Base-by-base conservation (phyloP, 23 tunicate genomes). In the Ciona savignyi region DNA sequence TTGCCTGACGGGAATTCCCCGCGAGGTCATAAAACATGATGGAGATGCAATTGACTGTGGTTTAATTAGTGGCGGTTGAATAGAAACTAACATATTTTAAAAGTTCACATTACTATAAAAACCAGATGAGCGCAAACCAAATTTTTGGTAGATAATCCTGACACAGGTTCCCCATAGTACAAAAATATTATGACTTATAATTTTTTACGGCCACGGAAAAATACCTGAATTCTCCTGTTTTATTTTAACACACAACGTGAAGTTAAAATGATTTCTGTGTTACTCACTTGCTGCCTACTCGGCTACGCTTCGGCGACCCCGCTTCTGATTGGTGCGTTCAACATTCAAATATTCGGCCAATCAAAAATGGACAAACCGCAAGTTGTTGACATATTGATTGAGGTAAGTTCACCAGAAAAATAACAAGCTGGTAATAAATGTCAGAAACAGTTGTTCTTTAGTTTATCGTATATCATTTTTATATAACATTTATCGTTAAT, bases 261-360 rank as follows among this genome's bases (percentile, higher is more conserved):
- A n/a, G n/a, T n/a, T n/a, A n/a, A n/a, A n/a, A 42, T 42, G 56
- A 42, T 6, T 9, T 42, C 56, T 42, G 56, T 42, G 9, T 42
- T 42, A 42, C 56, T 42, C 15, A 42, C 15, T 42, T 42, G 56
- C 56, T 15, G 9, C 15, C 56, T 42, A 42, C 15, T 42, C 11
- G 56, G 56, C 56, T 6, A 9, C 9, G 56, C 56, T 15, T 42
- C 56, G 56, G 61, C 76, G 2, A 20, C 25, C 0, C 68, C 86
- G n/a, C 83, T 83, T 35, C 74, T 80, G 27, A 91, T 91, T 33
- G 86, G 86, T 19, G 91, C 91, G 2, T 91, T 91, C 67, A 91
- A 91, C 72, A 62, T 91, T 29, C 97, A 91, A 80, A 61, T 85
- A 28, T 91, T 91, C 70, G 97, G 97, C 19, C 70, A 76, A 33